Conservation (phyloP, 1,140 invertebrate genomes). For the Lordiphosa mommai region DNA sequence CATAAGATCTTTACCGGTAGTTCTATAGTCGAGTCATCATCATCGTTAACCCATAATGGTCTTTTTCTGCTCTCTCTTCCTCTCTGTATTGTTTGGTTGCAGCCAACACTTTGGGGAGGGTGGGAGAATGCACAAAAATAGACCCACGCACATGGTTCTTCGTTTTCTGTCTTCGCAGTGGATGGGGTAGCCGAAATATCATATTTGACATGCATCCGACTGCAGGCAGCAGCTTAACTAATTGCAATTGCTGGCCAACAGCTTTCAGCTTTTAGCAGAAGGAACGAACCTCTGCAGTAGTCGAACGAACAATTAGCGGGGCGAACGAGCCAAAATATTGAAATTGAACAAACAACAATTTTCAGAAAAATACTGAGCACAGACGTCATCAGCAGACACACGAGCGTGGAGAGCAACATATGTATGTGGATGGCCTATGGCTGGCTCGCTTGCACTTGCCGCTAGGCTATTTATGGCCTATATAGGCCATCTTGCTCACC, state of each 20-base stretch:
- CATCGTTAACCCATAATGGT: too few relatives aligned
- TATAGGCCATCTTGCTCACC: conserved; percentile 46
- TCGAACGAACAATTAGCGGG: conserved; percentile 4
- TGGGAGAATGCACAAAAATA: conserved; percentile 41
- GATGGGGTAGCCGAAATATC: conserved; percentile 25
- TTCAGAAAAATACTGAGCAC: conserved; percentile 3
- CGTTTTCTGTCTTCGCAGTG: not conserved
- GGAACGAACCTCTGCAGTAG: not conserved
- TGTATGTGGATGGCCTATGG: conserved; percentile 13
- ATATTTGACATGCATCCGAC: conserved; percentile 59
- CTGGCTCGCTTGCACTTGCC: conserved; percentile 25
- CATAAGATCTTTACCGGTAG: not conserved
- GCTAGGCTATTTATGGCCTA: conserved; percentile 5
- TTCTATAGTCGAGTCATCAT: too few relatives aligned
- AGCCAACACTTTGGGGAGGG: not conserved
- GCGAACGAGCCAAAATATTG: conserved; percentile 4
- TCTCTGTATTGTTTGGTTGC: conserved; percentile 29
- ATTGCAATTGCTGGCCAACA: conserved; percentile 42
- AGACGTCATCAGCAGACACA: conserved; percentile 1
- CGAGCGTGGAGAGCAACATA: conserved; percentile 4
- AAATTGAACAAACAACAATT: conserved; percentile 7
- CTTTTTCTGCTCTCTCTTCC: not conserved
- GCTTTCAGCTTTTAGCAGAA: conserved; percentile 5
- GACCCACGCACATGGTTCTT: conserved; percentile 30
- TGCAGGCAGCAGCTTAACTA: conserved; percentile 42